Conservation (phyloP, 2,797 vertebrate species). For the Sebastes goodei region DNA sequence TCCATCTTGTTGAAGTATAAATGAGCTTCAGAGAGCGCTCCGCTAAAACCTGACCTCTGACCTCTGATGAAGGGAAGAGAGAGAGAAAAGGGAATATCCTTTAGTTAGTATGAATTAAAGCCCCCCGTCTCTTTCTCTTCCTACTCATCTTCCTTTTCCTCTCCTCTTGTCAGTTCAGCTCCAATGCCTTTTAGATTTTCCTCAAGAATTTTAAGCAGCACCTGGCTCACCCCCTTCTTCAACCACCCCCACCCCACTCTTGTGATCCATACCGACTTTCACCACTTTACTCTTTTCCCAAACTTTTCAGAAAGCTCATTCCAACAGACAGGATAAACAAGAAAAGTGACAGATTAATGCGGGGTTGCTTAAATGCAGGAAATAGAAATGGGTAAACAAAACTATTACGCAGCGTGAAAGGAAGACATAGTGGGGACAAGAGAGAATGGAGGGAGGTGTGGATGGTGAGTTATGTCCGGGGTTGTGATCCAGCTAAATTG, state of each 20-base stretch:
- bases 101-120: not conserved
- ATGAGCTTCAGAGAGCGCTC: not conserved
- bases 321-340: not conserved
- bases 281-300: not conserved
- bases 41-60: constrained; percentile 7
- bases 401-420: constrained; percentile 1
- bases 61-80: not conserved
- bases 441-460: constrained; percentile 4
- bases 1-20: not conserved
- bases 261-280: not conserved
- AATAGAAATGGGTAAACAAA: constrained; percentile 27
- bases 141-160: not conserved
- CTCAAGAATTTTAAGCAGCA: constrained; percentile 22
- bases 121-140: not conserved
- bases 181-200: constrained; percentile 24
- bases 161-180: constrained; percentile 39
- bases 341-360: constrained; percentile 12
- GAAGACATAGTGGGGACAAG: not conserved
- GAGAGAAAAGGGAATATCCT: not conserved
- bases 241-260: not conserved
- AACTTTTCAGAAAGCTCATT: constrained; percentile 1
- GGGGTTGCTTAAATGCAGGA: not conserved
- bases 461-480: constrained; percentile 47
- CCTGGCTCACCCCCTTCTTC: not conserved
- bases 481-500: constrained; percentile 47